Conservation (phyloP, 2,888 invertebrate genomes). For the Orthosia gothica region DNA sequence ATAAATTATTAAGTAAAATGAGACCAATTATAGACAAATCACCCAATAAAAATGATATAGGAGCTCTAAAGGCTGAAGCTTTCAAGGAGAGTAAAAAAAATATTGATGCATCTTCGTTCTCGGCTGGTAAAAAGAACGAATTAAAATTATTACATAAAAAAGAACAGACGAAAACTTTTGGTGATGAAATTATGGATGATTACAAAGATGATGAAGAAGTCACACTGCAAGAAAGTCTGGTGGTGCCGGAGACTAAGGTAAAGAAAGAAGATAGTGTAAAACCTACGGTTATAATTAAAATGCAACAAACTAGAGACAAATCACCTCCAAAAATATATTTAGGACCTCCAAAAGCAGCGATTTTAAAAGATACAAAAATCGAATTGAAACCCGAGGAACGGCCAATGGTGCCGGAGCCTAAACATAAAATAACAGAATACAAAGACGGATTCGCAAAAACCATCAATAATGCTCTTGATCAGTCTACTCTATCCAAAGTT, state of each 20-base stretch:
- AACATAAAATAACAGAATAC: background rate
- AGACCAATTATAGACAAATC: conserved; percentile 15
- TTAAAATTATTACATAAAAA: conserved; percentile 25
- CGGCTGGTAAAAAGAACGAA: background rate
- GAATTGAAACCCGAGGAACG: background rate
- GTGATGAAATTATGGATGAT: background rate
- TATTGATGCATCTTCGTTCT: conserved; percentile 13
- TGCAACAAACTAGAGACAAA: background rate
- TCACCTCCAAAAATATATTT: background rate
- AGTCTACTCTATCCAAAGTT: conserved; percentile 18
- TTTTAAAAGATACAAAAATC: too few species aligned
- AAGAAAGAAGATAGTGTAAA: too few species aligned
- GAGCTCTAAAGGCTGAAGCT: conserved; percentile 9
- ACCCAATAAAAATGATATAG: conserved; percentile 12
- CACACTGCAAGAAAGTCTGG: too few species aligned
- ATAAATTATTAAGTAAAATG: conserved; percentile 23
- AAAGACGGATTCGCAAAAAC: background rate
- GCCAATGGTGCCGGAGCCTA: background rate
- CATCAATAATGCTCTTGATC: conserved; percentile 12
- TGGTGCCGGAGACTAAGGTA: too few species aligned
- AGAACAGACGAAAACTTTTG: background rate
- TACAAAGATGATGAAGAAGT: background rate
- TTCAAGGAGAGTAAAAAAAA: conserved; percentile 10
- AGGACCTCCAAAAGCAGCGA: too few species aligned
- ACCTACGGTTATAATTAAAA: too few species aligned